Evolutionary conservation across 1,140 invertebrate species (phyloP).

Genomic region (Ladona fulva): DNA sequence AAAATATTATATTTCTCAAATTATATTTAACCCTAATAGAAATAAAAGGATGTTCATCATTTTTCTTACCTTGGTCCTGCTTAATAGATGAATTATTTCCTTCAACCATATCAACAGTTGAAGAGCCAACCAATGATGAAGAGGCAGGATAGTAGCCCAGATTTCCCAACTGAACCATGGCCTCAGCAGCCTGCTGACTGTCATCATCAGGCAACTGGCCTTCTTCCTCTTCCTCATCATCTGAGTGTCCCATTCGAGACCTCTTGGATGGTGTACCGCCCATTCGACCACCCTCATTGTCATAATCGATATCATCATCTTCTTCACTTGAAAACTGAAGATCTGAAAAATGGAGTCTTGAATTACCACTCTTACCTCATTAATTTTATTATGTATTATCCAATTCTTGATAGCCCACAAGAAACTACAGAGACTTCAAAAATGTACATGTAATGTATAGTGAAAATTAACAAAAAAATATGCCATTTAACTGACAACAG

Average conservation of each 20-base stretch:
- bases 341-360: constrained; percentile 36
- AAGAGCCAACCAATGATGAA: neutral
- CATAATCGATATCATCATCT: constrained; percentile 34
- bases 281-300: neutral
- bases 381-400: too few species aligned
- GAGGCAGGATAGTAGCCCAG: constrained; percentile 48
- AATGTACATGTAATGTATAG: too few species aligned
- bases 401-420: too few species aligned
- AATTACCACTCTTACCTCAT: too few species aligned
- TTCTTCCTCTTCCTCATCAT: constrained; percentile 26
- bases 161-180: constrained; percentile 74
- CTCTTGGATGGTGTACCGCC: constrained; percentile 28
- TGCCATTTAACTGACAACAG: too few species aligned
- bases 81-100: neutral
- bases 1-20: too few species aligned
- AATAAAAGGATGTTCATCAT: too few species aligned
- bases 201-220: constrained; percentile 48
- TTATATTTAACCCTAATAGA: too few species aligned
- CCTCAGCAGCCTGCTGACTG: constrained; percentile 71
- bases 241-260: constrained; percentile 26
- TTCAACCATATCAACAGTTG: neutral
- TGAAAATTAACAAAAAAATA: too few species aligned
- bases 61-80: neutral
- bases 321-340: constrained; percentile 64
- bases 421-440: too few species aligned